Evolutionary conservation across 2,888 invertebrate genomes (phyloP).

Genomic region (Neuroscelio doddi): DNA sequence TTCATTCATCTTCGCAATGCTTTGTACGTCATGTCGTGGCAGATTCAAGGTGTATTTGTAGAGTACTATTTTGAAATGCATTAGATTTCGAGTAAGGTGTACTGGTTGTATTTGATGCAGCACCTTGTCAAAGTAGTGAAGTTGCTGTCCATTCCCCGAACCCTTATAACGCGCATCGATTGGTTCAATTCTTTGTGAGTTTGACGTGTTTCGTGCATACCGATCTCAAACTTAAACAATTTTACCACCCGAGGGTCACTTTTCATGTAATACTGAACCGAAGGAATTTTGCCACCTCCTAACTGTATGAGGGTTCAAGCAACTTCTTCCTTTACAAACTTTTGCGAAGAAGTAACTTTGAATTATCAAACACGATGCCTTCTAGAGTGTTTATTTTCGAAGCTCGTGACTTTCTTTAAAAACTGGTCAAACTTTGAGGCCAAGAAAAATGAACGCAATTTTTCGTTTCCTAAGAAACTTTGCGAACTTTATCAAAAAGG

Average conservation of each 20-base stretch:
- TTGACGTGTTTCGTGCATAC: not conserved
- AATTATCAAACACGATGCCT: not conserved
- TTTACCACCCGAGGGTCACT: no score
- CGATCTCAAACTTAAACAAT: not conserved
- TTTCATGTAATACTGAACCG: no score
- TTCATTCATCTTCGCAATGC: not conserved
- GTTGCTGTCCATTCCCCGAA: not conserved
- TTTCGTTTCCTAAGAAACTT: no score
- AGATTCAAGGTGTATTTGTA: not conserved
- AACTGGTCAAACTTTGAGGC: no score
- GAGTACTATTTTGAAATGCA: slow-evolving; percentile 5
- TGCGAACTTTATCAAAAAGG: no score
- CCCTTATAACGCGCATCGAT: not conserved
- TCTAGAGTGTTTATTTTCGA: not conserved
- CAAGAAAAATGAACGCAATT: no score
- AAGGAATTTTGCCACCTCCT: no score
- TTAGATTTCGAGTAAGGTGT: not conserved
- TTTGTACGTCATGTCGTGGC: not conserved
- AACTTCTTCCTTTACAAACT: not conserved
- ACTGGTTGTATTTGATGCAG: not conserved
- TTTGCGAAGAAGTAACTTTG: not conserved
- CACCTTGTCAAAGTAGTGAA: not conserved
- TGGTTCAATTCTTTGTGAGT: no score
- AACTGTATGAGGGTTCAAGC: no score
- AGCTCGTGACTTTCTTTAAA: no score